A percentile compares a stretch with the other conserved stretches of the same genome.
Conservation (phyloP, 2,797 vertebrate genomes). For the Enteromius paludinosus region DNA sequence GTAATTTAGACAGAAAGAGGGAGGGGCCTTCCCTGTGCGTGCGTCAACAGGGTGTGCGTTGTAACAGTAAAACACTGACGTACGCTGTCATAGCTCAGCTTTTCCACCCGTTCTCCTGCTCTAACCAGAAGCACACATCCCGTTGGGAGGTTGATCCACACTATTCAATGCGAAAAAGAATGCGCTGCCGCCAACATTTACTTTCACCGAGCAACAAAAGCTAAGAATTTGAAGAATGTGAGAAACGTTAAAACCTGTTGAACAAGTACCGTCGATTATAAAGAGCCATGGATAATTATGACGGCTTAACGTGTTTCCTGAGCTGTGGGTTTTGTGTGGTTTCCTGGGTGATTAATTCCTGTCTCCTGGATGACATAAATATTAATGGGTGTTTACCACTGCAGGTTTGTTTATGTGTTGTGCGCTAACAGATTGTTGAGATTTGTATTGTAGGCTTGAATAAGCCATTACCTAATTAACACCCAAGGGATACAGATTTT, state of each 20-base stretch:
- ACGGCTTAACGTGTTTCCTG: background rate
- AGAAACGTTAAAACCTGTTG: conserved; percentile 34
- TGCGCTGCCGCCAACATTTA: conserved; percentile 15
- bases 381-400: background rate
- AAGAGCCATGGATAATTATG: background rate
- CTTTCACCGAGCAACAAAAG: conserved; percentile 31
- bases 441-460: conserved; percentile 3
- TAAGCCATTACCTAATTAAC: background rate
- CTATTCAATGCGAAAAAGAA: conserved; percentile 27
- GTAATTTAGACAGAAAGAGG: conserved; percentile 13
- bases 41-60: conserved; percentile 53
- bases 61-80: conserved; percentile 27
- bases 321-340: background rate
- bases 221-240: conserved; percentile 35
- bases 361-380: background rate
- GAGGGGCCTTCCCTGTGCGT: background rate
- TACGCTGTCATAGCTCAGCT: conserved; percentile 16
- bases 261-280: conserved; percentile 9
- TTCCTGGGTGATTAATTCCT: conserved; percentile 5
- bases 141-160: conserved; percentile 32
- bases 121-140: conserved; percentile 14
- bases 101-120: conserved; percentile 38
- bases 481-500: conserved; percentile 17
- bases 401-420: background rate
- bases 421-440: background rate